phyloP scores from a whole-genome alignment of 53 echinoderm and acorn worm species.

The Hippasteria phrygiana region DNA sequence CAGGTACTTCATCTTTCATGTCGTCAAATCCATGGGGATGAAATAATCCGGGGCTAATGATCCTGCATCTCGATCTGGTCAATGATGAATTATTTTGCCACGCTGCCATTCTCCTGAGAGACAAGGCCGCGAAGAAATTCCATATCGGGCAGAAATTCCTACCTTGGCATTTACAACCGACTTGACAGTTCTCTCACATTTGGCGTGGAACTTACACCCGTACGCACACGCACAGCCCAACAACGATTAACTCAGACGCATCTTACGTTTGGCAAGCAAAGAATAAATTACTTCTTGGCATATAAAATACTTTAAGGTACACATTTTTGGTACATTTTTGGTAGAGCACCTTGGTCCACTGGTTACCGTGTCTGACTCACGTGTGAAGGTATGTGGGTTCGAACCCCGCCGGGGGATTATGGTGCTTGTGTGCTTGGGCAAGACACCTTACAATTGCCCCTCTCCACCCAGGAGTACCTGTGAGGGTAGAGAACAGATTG shows the following conservation, averaged over 20 bases:
- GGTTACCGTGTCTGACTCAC: too few relatives aligned
- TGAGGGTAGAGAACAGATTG: too few relatives aligned
- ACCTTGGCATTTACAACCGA: neutral
- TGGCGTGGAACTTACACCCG: neutral
- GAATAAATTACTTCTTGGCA: too few relatives aligned
- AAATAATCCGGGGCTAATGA: neutral
- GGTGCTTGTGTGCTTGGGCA: too few relatives aligned
- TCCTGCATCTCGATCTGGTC: neutral
- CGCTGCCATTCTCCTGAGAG: neutral
- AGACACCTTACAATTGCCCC: too few relatives aligned
- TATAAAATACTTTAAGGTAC: too few relatives aligned
- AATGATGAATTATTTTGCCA: neutral
- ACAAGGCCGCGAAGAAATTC: neutral
- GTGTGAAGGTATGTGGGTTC: too few relatives aligned
- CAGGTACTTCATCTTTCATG: too few relatives aligned
- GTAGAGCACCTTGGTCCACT: too few relatives aligned
- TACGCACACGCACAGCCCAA: neutral
- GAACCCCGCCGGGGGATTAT: too few relatives aligned
- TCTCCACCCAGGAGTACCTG: too few relatives aligned
- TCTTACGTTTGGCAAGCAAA: neutral
- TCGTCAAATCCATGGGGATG: neutral
- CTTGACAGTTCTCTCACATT: neutral
- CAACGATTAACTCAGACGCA: neutral
- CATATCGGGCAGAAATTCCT: neutral
- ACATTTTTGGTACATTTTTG: too few relatives aligned